Base-by-base conservation (phyloP, 92 coral and sea anemone genomes). In the Phenganax subtilis region DNA sequence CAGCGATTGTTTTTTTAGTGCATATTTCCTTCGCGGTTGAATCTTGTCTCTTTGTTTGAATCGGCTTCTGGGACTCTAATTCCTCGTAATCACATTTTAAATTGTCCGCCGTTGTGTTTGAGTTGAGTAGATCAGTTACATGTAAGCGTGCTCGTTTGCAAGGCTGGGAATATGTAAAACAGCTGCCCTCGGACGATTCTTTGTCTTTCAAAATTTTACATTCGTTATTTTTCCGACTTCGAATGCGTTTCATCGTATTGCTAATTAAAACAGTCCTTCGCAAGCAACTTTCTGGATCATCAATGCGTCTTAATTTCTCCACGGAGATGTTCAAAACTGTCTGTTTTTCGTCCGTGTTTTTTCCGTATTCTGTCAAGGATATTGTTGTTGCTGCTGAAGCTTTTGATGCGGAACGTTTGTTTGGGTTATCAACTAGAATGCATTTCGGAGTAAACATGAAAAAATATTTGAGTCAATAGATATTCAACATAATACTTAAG, bases 221-320 rank as follows among this genome's bases (percentile, higher is more conserved):
- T 68, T 68, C 73, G 73, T 17, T 68, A 28, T 54, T 16, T 27
- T 25, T 54, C 8, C 58, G 59, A 82, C 83, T 87, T 82, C 91
- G 97, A 6, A 94, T 88, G 73, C 91, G 88, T 87, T 92, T 92
- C 57, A 94, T 64, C 10, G 98, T 94, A 87, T 94, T 94, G 84
- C 92, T 94, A 81, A 94, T 94, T 70, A 94, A 86, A 37, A 94
- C 98, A 0, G 98, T 90, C 10, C 98, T 89, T 29, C 98, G 84
- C 28, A 94, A 81, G 80, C 91, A 91, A 71, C 90, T 91, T 74
- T 94, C 98, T 6, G 97, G 98, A 79, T 94, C 98, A 68, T 94
- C 98, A 0, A 94, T 77, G 25, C 85, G 90, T 57, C 97, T 90
- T 47, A 94, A 89, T 87, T 94, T 94, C 87, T 94, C 94, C 74